Evolutionary conservation across 1,140 invertebrate species (phyloP).

Genomic region (Laupala kohalensis): DNA sequence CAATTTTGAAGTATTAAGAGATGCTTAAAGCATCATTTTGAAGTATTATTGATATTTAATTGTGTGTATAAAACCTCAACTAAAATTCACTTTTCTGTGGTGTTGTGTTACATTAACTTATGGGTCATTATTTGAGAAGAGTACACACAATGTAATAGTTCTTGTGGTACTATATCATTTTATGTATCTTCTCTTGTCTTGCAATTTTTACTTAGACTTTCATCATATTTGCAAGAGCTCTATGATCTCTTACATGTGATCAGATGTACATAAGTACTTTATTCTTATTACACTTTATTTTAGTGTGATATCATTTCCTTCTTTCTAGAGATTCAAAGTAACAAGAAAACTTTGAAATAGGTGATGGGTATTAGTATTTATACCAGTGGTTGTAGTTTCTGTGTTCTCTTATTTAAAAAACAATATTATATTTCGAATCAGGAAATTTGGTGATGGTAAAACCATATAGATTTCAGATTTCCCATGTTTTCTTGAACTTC

Average conservation of each 20-base stretch:
- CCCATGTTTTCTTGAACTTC: background rate
- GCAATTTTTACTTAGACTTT: background rate
- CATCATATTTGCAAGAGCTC: background rate
- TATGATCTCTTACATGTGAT: background rate
- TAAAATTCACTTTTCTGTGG: background rate
- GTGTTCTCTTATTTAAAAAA: conserved; percentile 3
- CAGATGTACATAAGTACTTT: background rate
- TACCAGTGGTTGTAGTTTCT: conserved; percentile 8
- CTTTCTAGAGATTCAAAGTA: conserved; percentile 1
- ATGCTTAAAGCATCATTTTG: background rate
- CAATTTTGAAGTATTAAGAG: background rate
- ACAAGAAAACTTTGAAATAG: conserved; percentile 7
- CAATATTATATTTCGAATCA: background rate
- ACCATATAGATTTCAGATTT: background rate
- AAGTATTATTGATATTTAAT: background rate
- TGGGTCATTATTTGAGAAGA: background rate
- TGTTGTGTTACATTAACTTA: background rate
- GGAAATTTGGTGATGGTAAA: conserved; percentile 8
- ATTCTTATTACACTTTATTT: background rate
- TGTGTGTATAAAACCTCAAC: background rate
- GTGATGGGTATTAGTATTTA: conserved; percentile 14
- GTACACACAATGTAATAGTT: background rate
- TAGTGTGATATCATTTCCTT: background rate
- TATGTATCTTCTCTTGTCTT: background rate
- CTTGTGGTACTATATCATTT: background rate